Evolutionary conservation across 1,140 invertebrate genomes (phyloP), one percentile per base, ranked within the genome.

Genomic region (Dreissena polymorpha): DNA sequence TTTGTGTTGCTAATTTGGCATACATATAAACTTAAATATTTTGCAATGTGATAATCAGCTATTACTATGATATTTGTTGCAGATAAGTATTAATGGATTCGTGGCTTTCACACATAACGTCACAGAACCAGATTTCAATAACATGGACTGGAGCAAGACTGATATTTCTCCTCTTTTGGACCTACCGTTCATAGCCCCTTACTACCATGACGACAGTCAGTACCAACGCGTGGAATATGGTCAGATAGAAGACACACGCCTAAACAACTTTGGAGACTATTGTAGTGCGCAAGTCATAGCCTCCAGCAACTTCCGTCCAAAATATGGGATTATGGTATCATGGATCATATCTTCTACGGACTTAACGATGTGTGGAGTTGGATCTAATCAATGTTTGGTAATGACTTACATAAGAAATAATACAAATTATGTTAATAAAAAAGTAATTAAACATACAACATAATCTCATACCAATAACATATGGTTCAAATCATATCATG

Each of bases 101-200:
- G 60, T 80, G 14, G 25, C 67, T 2, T 80, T 80, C 39, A 72
- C 78, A 14, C 39, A 39, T 3, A 53, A 72, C 14, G 27, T 39
- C 23, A 10, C 23, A n/a, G 64, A 64, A 23, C 55, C 64, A 7
- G 16, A 18, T 7, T 84, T 77, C 29, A 23, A 53, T 7, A 25
- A 27, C 29, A 14, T 64, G 21, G 67, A 84, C 57, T 84, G 74
- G 57, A 70, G 64, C 18, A 50, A 27, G 2, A 18, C 60, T 21
- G 68, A 87, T 63, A 72, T 78, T 21, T n/a, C 72, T 8, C 76
- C 71, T 5, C 65, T 72, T 55, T 65, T 67, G 0, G 84, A 87
- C 39, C 39, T 76, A 5, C 86, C 86, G 18, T 84, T 87, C 69
- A 84, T 87, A 21, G 81, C 86, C 29, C 86, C 86, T 55, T 87